Conservation (phyloP, 2,113 vertebrate genomes). For the Tautogolabrus adspersus region DNA sequence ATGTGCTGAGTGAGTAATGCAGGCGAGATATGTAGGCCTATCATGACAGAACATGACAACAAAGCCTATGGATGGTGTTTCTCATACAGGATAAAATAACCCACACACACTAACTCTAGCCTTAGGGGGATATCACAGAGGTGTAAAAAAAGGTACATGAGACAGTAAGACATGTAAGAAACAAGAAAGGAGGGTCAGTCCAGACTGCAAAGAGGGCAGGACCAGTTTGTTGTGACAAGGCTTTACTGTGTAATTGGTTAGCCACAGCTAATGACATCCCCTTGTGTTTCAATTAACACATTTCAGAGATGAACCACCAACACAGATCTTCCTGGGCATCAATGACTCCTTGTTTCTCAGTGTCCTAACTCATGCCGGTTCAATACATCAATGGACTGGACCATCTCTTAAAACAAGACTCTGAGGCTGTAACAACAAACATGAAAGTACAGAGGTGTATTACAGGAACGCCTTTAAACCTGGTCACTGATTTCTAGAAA, state of each 20-base stretch:
- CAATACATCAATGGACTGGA: conserved; percentile 8
- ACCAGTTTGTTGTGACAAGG: conserved; percentile 24
- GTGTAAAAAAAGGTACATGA: conserved; percentile 19
- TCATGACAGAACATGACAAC: conserved; percentile 50
- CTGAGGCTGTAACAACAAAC: background rate
- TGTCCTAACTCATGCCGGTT: conserved; percentile 15
- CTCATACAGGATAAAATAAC: conserved; percentile 53
- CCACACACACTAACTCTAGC: conserved; percentile 44
- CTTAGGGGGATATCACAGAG: conserved; percentile 3
- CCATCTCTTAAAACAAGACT: background rate
- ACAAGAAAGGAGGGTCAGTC: background rate
- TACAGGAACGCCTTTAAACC: background rate
- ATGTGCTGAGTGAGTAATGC: conserved; percentile 37
- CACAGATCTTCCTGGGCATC: background rate
- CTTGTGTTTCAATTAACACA: conserved; percentile 50
- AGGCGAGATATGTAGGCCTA: conserved; percentile 58
- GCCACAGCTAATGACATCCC: conserved; percentile 19
- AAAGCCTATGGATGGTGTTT: conserved; percentile 35
- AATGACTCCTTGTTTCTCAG: conserved; percentile 11
- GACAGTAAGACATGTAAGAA: conserved; percentile 18
- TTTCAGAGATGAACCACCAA: conserved; percentile 21
- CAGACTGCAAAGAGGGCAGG: background rate
- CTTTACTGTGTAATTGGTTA: conserved; percentile 8
- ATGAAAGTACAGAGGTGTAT: background rate
- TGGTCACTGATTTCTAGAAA: background rate